A percentile compares a stretch with the other conserved stretches of the same genome.
Evolutionary conservation across 2,888 invertebrate genomes (phyloP).

Genomic region (Cheilosia impressa): DNA sequence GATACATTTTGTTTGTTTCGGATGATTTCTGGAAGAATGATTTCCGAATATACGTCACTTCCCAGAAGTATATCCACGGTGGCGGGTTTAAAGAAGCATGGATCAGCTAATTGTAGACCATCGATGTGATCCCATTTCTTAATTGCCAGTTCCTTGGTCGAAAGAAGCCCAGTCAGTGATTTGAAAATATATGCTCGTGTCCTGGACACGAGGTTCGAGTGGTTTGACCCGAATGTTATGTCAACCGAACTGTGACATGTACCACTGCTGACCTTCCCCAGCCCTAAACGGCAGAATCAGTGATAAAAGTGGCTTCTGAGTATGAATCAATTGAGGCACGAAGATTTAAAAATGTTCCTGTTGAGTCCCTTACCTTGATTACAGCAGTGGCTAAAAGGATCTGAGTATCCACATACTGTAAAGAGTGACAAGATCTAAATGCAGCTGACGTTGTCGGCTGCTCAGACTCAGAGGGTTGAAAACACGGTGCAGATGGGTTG

Average conservation of each 20-base stretch:
- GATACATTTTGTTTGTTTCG: background rate
- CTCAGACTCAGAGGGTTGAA: conserved; percentile 8
- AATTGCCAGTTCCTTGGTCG: conserved; percentile 9
- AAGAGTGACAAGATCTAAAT: conserved; percentile 3
- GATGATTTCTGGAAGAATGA: background rate
- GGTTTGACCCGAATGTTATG: conserved; percentile 6
- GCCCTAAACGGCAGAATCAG: conserved; percentile 4
- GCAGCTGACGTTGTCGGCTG: conserved; percentile 14
- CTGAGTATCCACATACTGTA: conserved; percentile 12
- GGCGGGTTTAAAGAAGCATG: conserved; percentile 3
- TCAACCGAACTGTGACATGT: too few relatives aligned
- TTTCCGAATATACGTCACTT: conserved; percentile 18
- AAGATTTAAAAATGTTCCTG: background rate
- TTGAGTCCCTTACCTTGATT: background rate
- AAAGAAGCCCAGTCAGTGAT: conserved; percentile 18
- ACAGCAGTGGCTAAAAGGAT: conserved; percentile 17
- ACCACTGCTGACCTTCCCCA: conserved; percentile 29
- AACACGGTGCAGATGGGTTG: conserved; percentile 1
- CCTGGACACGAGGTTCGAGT: conserved; percentile 8
- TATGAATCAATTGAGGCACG: conserved; percentile 26
- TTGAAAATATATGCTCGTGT: conserved; percentile 13
- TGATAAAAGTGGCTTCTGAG: conserved; percentile 26
- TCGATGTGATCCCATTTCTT: conserved; percentile 15
- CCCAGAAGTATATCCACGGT: conserved; percentile 17
- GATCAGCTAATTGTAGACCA: background rate